These are phyloP conservation scores for Thecocarcelia acutangulata DNA, from an alignment of 2,888 invertebrate species.

Conservation along the genomic window DNA sequence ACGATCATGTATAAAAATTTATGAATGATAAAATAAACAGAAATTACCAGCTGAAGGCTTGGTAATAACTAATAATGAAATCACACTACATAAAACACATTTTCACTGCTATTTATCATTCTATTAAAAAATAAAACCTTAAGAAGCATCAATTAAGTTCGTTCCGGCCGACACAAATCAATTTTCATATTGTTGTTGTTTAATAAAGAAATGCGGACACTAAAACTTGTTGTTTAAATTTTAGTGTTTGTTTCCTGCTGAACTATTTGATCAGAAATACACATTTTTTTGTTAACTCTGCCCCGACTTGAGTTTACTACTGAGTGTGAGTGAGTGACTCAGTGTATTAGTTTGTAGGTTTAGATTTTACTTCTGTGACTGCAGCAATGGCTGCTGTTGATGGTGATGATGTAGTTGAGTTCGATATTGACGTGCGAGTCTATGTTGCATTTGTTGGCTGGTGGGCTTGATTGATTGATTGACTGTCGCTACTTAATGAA, in stretches of 20 bases:
- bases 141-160: no score
- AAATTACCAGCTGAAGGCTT: no score
- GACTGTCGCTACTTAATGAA: constrained; percentile 57
- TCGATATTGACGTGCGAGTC: constrained; percentile 23
- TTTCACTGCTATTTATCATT: no score
- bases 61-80: no score
- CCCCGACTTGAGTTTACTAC: neutral
- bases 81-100: no score
- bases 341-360: constrained; percentile 9
- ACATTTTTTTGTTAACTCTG: constrained; percentile 19
- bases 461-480: constrained; percentile 61
- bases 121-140: no score
- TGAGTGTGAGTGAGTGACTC: neutral
- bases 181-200: no score
- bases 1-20: no score
- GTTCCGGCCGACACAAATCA: no score
- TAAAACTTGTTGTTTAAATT: neutral
- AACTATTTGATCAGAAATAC: constrained; percentile 16
- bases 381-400: neutral
- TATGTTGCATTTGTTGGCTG: constrained; percentile 30
- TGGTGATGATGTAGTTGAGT: constrained; percentile 14
- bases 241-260: constrained; percentile 9
- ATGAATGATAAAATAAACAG: no score
- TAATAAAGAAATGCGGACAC: no score
- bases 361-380: constrained; percentile 36